phyloP scores from a whole-genome alignment of 2,113 vertebrate genomes.

The Empidonax traillii region DNA sequence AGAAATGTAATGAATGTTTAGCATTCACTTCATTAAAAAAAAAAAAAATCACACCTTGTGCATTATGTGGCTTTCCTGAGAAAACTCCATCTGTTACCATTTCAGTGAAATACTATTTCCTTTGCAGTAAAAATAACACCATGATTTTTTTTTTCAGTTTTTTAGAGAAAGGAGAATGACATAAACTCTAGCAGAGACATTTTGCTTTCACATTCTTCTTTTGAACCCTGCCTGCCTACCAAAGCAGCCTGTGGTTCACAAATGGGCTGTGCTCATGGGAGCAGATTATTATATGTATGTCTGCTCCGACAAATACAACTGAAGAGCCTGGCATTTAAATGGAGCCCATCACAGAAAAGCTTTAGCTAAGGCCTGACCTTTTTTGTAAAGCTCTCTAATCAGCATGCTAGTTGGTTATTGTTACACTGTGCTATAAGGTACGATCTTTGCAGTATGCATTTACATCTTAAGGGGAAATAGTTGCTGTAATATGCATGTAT shows the following conservation, averaged over 20 bases:
- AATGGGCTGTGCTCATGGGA: constrained; percentile 39
- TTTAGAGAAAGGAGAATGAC: constrained; percentile 4
- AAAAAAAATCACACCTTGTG: constrained; percentile 34
- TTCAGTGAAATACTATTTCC: constrained; percentile 31
- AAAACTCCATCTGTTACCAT: constrained; percentile 56
- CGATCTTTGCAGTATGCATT: constrained; percentile 24
- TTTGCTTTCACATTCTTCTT: constrained; percentile 46
- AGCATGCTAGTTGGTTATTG: constrained; percentile 51
- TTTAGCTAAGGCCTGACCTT: constrained; percentile 42
- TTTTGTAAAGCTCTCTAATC: constrained; percentile 56
- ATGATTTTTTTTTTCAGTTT: not conserved
- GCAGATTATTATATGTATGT: constrained; percentile 44
- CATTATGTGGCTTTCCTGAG: constrained; percentile 59
- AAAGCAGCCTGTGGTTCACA: constrained; percentile 24
- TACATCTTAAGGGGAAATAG: constrained; percentile 4
- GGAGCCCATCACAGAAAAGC: not conserved
- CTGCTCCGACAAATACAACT: constrained; percentile 39
- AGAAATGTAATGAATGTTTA: constrained; percentile 46
- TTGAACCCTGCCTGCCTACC: constrained; percentile 30
- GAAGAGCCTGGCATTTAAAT: constrained; percentile 53
- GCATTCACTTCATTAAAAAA: constrained; percentile 37
- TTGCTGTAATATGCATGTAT: not conserved
- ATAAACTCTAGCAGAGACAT: constrained; percentile 15
- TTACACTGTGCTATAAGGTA: constrained; percentile 21
- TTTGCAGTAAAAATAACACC: constrained; percentile 35